Conservation (phyloP, 1,140 invertebrate species). For the Pristionchus pacificus region DNA sequence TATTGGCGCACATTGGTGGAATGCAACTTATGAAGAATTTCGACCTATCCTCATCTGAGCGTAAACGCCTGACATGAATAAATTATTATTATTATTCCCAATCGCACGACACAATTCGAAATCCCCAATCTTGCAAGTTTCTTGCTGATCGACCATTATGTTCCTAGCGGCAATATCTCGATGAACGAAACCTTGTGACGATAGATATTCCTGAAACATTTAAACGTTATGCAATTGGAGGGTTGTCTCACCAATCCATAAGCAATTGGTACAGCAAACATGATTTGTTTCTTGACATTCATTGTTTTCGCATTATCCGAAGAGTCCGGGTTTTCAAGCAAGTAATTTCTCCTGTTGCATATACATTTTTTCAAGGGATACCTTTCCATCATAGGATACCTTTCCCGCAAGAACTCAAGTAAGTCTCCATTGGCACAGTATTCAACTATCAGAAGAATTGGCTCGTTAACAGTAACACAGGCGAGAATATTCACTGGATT, state of each 20-base stretch:
- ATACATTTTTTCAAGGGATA: too few species aligned
- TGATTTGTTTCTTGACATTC: constrained; percentile 52
- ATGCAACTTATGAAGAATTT: too few species aligned
- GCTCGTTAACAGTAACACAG: constrained; percentile 60
- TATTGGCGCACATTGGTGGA: too few species aligned
- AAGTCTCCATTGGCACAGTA: too few species aligned
- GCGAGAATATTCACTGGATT: constrained; percentile 62
- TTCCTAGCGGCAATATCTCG: constrained; percentile 62
- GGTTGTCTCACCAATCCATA: constrained; percentile 47
- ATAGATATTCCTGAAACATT: constrained; percentile 59
- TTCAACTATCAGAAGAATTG: constrained; percentile 61
- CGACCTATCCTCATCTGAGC: too few species aligned
- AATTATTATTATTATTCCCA: too few species aligned
- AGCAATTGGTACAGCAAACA: constrained; percentile 56
- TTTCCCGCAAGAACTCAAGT: constrained; percentile 58
- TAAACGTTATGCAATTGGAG: not conserved
- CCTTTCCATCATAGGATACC: too few species aligned
- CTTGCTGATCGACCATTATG: constrained; percentile 59
- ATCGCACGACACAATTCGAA: constrained; percentile 62
- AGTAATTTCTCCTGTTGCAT: not conserved
- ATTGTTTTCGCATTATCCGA: constrained; percentile 52
- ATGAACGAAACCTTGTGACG: constrained; percentile 61
- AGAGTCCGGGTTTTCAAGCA: not conserved
- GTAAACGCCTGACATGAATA: too few species aligned
- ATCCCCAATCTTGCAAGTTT: constrained; percentile 58